Base-by-base conservation (phyloP, 2,113 vertebrate genomes). In the Lagenorhynchus albirostris region DNA sequence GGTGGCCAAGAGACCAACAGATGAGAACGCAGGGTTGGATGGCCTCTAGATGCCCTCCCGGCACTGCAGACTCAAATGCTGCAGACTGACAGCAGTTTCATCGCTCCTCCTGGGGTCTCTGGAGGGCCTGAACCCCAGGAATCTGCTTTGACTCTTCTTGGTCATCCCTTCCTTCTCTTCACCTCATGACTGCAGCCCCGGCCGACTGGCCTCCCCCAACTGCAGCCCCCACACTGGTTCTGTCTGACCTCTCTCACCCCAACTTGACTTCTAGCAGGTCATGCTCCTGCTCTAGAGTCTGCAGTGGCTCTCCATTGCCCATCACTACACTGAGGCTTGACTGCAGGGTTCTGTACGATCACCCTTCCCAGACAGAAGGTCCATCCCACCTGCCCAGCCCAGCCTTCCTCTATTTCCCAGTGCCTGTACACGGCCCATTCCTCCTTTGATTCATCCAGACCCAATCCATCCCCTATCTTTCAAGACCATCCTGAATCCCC, bases 21-120 rank as follows among this genome's bases (percentile, higher is more conserved):
- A 21, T 1, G 29, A 94, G 36, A n/a, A 20, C 0, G 0, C 25
- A 36, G 81, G 31, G 4, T 17, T 17, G 3, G 1, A 33, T 8
- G 38, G 62, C 58, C 5, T 79, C 23, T 67, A 31, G 33, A 33
- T 29, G n/a, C 31, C 33, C 36, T 50, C 62, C 70, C 79, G 62
- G 53, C 29, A 12, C 41, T 50, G 82, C n/a, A 8, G 38, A 68
- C 26, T 77, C 73, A 79, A 60, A 36, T 6, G 29, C 58, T 41
- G 20, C 68, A 26, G 81, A 25, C 6, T 38, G 14, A 23, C 20
- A n/a, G 41, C 7, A 18, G 36, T 17, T 76, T 84, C 21, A 6
- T 29, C 10, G 6, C n/a, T 71, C 12, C 9, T 88, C 36, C 11
- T 18, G 41, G 47, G 31, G 25, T 62, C 38, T 60, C 13, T 18